Evolutionary conservation across 2,113 vertebrate genomes (phyloP).

Genomic region (Mustelus asterias): DNA sequence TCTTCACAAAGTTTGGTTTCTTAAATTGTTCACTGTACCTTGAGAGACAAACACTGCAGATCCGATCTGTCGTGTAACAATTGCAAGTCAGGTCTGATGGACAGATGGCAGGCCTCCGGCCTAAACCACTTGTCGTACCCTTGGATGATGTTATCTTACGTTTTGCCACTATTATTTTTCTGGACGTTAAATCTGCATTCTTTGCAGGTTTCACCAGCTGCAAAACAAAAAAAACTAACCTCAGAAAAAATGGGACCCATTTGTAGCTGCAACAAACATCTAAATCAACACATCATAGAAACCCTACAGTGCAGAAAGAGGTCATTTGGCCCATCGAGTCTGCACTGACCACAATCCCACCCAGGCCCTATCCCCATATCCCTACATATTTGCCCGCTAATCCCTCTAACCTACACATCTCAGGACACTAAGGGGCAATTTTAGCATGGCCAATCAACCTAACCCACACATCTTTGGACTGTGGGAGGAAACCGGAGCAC

Average conservation of each 20-base stretch:
- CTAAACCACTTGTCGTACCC: slow-evolving; percentile 51
- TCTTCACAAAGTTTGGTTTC: background rate
- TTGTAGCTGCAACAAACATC: background rate
- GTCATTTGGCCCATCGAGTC: too few species aligned
- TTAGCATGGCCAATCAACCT: too few species aligned
- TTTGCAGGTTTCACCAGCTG: slow-evolving; percentile 68
- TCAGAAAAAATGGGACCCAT: background rate
- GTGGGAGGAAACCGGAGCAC: too few species aligned
- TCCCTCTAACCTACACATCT: too few species aligned
- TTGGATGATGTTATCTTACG: slow-evolving; percentile 58
- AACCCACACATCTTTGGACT: too few species aligned
- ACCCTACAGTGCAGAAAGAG: too few species aligned
- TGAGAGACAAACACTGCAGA: slow-evolving; percentile 89
- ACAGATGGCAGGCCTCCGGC: slow-evolving; percentile 55
- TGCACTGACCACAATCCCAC: too few species aligned
- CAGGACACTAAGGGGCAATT: too few species aligned
- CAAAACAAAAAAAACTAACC: slow-evolving; percentile 43
- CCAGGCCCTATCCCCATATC: too few species aligned
- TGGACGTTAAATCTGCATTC: slow-evolving; percentile 57
- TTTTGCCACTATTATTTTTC: slow-evolving; percentile 56
- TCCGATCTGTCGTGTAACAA: slow-evolving; percentile 76
- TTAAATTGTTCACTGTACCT: slow-evolving; percentile 59
- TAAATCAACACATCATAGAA: background rate
- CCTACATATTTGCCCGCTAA: too few species aligned
- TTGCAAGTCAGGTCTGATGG: slow-evolving; percentile 64